phyloP scores from a whole-genome alignment of 2,888 invertebrate species.

The Ypsolopha scabrella region DNA sequence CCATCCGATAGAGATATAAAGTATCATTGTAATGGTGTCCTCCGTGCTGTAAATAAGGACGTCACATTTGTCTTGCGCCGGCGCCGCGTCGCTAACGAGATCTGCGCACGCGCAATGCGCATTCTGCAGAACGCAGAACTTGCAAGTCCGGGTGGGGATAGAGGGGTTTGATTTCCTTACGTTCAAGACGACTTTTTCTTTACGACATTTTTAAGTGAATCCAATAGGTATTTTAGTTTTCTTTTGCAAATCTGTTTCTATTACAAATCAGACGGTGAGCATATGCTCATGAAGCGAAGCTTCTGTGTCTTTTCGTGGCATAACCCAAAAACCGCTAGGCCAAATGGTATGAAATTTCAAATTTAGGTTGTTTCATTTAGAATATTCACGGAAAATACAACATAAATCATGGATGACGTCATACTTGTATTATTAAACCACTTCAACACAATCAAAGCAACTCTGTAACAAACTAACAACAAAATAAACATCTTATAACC shows the following conservation, averaged over 20 bases:
- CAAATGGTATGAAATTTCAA: no score
- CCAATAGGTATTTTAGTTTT: not conserved
- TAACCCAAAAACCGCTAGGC: no score
- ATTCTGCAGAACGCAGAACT: not conserved
- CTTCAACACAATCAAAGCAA: not conserved
- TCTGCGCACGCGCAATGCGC: constrained; percentile 6
- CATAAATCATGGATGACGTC: not conserved
- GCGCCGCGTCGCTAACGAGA: constrained; percentile 31
- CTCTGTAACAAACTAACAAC: not conserved
- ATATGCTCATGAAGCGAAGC: no score
- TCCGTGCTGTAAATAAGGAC: constrained; percentile 24
- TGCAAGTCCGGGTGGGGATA: not conserved
- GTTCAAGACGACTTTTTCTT: no score
- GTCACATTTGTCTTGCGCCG: constrained; percentile 37
- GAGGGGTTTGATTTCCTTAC: not conserved
- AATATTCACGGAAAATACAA: no score
- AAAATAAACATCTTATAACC: not conserved
- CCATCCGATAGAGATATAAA: no score
- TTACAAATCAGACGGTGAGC: not conserved
- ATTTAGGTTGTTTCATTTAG: no score
- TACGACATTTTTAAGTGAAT: not conserved
- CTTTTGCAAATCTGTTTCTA: not conserved
- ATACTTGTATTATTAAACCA: not conserved
- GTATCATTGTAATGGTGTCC: no score
- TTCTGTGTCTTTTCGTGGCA: no score